phyloP scores from a whole-genome alignment of 2,797 vertebrate genomes.

The Natrix natrix region DNA sequence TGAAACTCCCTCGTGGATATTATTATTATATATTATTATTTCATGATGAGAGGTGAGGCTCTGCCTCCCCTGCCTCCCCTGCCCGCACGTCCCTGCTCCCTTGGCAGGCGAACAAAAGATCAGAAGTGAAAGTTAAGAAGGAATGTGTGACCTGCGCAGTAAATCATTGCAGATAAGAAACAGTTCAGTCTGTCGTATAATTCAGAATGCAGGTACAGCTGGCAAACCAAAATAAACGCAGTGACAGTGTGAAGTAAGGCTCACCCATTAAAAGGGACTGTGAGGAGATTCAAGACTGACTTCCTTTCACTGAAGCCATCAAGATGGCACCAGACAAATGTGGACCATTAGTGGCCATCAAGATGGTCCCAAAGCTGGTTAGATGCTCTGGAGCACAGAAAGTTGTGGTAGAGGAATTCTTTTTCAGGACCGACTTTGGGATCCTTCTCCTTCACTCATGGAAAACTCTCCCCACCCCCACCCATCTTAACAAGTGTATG shows the following conservation, averaged over 20 bases:
- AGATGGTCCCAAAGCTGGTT: not conserved
- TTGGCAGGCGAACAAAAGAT: too few species aligned
- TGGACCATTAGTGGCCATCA: not conserved
- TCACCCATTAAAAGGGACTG: not conserved
- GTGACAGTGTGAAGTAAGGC: not conserved
- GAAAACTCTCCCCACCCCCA: not conserved
- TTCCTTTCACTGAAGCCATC: not conserved
- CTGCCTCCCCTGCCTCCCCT: too few species aligned
- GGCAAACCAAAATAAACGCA: too few species aligned
- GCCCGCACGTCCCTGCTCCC: too few species aligned
- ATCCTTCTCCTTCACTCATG: not conserved
- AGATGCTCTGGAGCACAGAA: not conserved
- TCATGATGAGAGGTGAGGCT: too few species aligned
- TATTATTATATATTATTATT: too few species aligned
- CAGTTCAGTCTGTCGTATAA: too few species aligned
- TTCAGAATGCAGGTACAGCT: too few species aligned
- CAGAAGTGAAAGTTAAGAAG: too few species aligned
- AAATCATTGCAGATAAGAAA: too few species aligned
- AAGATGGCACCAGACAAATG: not conserved
- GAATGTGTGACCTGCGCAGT: too few species aligned
- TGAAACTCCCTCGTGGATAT: too few species aligned
- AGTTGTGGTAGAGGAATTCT: not conserved
- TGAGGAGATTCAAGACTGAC: not conserved
- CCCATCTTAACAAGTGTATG: not conserved
- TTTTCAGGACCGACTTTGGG: not conserved